These are phyloP conservation scores for Malaclemys terrapin DNA, from an alignment of 2,113 vertebrate genomes.

Conservation along the genomic window DNA sequence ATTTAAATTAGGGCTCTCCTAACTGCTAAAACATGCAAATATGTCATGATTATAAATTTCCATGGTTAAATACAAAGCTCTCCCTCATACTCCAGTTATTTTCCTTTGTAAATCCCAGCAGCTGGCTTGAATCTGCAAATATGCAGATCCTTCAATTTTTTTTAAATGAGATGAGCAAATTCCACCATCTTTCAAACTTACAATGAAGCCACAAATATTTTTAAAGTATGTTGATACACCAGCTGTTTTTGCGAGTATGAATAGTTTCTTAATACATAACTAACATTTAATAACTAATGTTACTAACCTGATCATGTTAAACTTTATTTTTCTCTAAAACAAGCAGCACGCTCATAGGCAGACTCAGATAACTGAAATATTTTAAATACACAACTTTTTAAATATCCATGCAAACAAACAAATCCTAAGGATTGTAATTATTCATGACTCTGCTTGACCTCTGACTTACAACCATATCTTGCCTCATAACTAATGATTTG, in stretches of 20 bases:
- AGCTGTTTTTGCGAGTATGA: rapidly evolving
- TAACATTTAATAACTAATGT: not conserved
- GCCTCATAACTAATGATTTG: constrained; percentile 59
- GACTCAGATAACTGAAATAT: constrained; percentile 9
- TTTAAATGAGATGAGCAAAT: not conserved
- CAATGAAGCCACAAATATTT: not conserved
- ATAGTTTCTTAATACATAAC: rapidly evolving
- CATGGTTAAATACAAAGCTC: not conserved
- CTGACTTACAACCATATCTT: constrained; percentile 37
- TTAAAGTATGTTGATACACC: rapidly evolving
- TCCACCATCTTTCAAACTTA: not conserved
- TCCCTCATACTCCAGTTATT: not conserved
- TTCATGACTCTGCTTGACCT: constrained; percentile 27
- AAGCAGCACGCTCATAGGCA: not conserved
- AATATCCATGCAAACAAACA: constrained; percentile 40
- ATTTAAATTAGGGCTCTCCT: rapidly evolving
- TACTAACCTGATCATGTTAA: not conserved
- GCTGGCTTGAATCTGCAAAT: not conserved
- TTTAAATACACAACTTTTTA: constrained; percentile 20
- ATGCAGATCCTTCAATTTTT: not conserved
- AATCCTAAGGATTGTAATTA: constrained; percentile 21
- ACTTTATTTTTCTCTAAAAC: not conserved
- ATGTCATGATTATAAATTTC: not conserved
- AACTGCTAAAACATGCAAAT: not conserved
- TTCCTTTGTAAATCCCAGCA: not conserved